These are phyloP conservation scores for Canis aureus DNA, from an alignment of 2,113 vertebrate genomes.

Conservation along the genomic window DNA sequence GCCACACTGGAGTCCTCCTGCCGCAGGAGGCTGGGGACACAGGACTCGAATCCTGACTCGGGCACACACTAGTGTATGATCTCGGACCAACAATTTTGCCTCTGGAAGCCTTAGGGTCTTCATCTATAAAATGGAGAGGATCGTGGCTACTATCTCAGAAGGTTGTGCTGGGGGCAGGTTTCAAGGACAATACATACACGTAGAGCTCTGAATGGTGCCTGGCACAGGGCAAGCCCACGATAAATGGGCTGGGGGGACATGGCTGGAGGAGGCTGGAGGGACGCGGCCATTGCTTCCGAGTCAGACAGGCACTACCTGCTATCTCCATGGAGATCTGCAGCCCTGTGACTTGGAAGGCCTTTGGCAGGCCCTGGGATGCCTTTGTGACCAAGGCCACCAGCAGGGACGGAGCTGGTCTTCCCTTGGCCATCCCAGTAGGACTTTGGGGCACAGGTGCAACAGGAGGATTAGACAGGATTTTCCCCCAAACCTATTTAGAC, in stretches of 20 bases:
- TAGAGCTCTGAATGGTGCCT: neutral
- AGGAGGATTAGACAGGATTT: slow-evolving; percentile 66
- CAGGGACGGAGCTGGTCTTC: neutral
- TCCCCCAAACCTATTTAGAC: slow-evolving; percentile 42
- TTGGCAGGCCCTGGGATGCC: neutral
- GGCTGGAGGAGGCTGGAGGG: neutral
- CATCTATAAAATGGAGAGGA: neutral
- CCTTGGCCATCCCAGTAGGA: neutral
- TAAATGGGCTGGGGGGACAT: neutral
- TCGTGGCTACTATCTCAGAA: accelerated
- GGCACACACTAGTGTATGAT: neutral
- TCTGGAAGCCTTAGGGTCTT: neutral
- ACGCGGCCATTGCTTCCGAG: neutral
- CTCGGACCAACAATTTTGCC: neutral
- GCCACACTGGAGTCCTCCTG: neutral
- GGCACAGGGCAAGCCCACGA: neutral
- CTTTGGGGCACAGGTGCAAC: slow-evolving; percentile 70
- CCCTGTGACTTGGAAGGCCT: neutral
- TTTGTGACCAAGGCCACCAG: neutral
- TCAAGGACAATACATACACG: neutral
- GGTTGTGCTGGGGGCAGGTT: neutral
- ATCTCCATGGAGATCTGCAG: neutral
- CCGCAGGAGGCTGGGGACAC: neutral
- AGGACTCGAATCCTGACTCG: neutral
- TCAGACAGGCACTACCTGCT: neutral